These are phyloP conservation scores for Pantala flavescens DNA, from an alignment of 1,140 invertebrate genomes.

Conservation along the genomic window DNA sequence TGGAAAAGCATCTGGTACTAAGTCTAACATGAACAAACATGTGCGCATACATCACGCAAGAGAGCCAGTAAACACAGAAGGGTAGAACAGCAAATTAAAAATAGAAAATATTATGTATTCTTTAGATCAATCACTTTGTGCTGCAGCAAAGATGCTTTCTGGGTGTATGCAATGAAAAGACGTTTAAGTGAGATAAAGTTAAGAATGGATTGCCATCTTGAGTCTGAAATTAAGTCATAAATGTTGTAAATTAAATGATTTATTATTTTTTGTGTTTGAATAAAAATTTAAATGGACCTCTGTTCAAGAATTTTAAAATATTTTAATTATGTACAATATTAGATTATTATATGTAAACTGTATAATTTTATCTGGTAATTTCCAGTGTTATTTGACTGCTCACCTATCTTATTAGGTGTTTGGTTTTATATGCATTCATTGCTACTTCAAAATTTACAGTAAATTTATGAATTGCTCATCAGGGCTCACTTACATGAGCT, in stretches of 20 bases:
- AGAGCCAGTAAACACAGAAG: slow-evolving; percentile 72
- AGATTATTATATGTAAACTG: not conserved
- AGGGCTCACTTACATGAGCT: not conserved
- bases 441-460: not conserved
- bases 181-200: not conserved
- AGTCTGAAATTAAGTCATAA: not conserved
- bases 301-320: not conserved
- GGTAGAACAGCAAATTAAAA: slow-evolving; percentile 37
- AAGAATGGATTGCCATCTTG: not conserved
- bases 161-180: not conserved
- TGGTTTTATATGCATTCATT: not conserved
- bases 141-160: not conserved
- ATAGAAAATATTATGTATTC: not conserved
- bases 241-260: not conserved
- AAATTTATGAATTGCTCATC: not conserved
- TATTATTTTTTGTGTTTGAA: not conserved
- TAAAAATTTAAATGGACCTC: not conserved
- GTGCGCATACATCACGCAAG: slow-evolving; percentile 76
- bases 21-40: slow-evolving; percentile 82
- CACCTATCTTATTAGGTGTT: not conserved
- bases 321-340: not conserved
- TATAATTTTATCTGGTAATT: not conserved
- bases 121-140: not conserved
- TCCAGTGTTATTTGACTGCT: not conserved
- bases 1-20: slow-evolving; percentile 73